Conservation (phyloP, 2,797 vertebrate genomes). For the Poeciliopsis presidionis region DNA sequence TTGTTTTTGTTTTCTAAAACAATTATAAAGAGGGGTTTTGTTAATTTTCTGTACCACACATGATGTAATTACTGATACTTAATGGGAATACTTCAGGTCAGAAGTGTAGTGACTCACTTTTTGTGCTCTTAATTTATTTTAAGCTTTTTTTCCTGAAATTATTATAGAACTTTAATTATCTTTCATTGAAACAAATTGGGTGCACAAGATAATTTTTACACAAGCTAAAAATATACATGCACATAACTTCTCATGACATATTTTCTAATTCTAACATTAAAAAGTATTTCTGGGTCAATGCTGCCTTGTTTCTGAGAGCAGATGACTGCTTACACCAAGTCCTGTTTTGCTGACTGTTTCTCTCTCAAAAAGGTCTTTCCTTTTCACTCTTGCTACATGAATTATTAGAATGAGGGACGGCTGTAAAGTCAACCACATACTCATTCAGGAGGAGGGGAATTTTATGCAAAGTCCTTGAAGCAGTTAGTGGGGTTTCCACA, state of each 20-base stretch:
- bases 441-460: neutral
- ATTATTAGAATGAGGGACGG: neutral
- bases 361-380: neutral
- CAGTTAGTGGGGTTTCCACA: neutral
- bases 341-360: neutral
- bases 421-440: neutral
- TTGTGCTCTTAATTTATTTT: neutral
- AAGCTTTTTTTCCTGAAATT: neutral
- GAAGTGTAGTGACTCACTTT: neutral
- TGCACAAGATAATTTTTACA: neutral
- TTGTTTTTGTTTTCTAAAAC: slow-evolving; percentile 3
- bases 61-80: neutral
- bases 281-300: neutral
- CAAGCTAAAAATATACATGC: neutral
- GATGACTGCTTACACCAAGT: neutral
- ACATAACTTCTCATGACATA: neutral
- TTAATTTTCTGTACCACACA: slow-evolving; percentile 3
- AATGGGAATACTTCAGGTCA: neutral
- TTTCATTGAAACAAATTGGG: neutral
- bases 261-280: neutral
- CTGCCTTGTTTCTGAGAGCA: neutral
- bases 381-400: neutral
- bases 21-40: slow-evolving; percentile 13
- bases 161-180: neutral
- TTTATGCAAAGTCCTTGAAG: neutral